A percentile compares a stretch with the other conserved stretches of the same genome.
These are phyloP conservation scores for Pseudomyrmex concolor DNA, from an alignment of 1,140 invertebrate genomes.

Conservation along the genomic window DNA sequence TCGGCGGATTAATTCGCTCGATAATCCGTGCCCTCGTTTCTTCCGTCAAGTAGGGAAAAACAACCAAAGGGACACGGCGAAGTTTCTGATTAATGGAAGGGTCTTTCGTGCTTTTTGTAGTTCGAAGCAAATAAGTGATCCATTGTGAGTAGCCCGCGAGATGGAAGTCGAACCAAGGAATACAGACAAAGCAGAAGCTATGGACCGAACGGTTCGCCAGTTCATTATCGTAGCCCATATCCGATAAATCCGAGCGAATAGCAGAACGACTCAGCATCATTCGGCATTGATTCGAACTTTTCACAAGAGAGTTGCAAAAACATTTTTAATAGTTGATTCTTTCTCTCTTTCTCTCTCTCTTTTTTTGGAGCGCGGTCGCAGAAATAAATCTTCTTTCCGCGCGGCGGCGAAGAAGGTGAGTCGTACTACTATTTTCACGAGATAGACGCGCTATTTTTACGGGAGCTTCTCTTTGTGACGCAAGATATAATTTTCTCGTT, in stretches of 20 bases:
- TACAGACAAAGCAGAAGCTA: slow-evolving; percentile 42
- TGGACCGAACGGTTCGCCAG: slow-evolving; percentile 30
- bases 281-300: neutral
- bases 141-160: slow-evolving; percentile 50
- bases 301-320: slow-evolving; percentile 1
- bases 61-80: slow-evolving; percentile 37
- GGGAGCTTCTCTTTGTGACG: slow-evolving; percentile 21
- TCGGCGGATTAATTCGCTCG: slow-evolving; percentile 43
- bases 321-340: slow-evolving; percentile 38
- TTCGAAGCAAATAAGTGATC: slow-evolving; percentile 50
- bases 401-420: neutral
- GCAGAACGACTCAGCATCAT: slow-evolving; percentile 4
- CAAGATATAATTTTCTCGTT: slow-evolving; percentile 52
- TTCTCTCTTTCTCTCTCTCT: too few relatives aligned
- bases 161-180: slow-evolving; percentile 39
- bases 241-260: slow-evolving; percentile 34
- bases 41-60: slow-evolving; percentile 30
- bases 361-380: neutral
- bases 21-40: slow-evolving; percentile 51
- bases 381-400: slow-evolving; percentile 48
- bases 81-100: slow-evolving; percentile 53
- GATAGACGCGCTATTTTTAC: slow-evolving; percentile 42
- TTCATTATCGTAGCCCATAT: slow-evolving; percentile 46
- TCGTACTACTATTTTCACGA: slow-evolving; percentile 40
- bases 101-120: slow-evolving; percentile 48